phyloP scores from a whole-genome alignment of 2,113 vertebrate species.

The Rafetus swinhoei region DNA sequence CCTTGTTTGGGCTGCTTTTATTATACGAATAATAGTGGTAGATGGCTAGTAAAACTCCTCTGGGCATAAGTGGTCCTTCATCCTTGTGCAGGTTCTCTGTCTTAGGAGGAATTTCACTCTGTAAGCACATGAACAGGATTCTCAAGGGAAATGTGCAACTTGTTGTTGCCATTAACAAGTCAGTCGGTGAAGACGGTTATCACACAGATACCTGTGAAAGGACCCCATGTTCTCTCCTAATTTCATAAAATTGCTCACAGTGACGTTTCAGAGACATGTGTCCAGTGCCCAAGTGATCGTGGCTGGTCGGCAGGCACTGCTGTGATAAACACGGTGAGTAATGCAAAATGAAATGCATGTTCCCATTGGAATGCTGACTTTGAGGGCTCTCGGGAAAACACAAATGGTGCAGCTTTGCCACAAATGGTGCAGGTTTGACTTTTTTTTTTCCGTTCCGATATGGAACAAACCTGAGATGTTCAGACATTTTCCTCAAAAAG shows the following conservation, averaged over 20 bases:
- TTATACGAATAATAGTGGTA: background rate
- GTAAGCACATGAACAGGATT: background rate
- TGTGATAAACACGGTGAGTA: background rate
- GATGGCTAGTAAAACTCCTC: background rate
- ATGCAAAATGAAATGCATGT: background rate
- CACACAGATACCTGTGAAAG: background rate
- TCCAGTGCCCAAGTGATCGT: background rate
- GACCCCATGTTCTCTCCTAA: background rate
- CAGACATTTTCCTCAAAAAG: background rate
- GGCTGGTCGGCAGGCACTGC: background rate
- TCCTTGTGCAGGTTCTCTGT: background rate
- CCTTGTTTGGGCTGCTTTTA: background rate
- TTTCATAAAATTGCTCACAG: background rate
- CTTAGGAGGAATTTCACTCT: background rate
- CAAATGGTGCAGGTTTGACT: background rate
- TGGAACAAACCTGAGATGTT: background rate
- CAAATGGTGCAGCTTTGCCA: background rate
- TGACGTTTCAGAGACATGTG: background rate
- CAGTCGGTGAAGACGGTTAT: background rate
- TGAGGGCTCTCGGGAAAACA: background rate
- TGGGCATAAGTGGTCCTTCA: background rate
- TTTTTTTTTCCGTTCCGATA: background rate
- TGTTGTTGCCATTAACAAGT: background rate
- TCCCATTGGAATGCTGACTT: background rate
- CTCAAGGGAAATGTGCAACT: background rate